A percentile compares a stretch with the other conserved stretches of the same genome.
phyloP scores from a whole-genome alignment of 92 coral and sea anemone species.

The Umimayanthus chanpuru region DNA sequence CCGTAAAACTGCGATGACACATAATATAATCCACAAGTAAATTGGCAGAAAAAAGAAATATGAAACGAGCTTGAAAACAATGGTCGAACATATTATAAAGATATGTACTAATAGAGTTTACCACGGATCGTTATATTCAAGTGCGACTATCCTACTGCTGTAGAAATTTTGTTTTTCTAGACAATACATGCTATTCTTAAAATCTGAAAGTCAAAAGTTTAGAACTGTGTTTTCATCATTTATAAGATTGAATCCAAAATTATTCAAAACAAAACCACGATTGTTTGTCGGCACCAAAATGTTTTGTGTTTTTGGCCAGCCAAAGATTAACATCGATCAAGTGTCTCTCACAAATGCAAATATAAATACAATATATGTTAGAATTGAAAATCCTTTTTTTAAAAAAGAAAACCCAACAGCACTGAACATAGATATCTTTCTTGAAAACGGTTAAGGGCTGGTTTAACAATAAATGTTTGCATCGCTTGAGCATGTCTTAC shows the following conservation, averaged over 20 bases:
- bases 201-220: not conserved
- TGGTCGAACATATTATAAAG: not conserved
- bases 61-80: not conserved
- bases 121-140: not conserved
- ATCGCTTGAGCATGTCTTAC: slow-evolving; percentile 12
- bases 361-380: not conserved
- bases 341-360: not conserved
- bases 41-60: slow-evolving; percentile 1
- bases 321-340: slow-evolving; percentile 5
- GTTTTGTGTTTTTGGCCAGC: slow-evolving; percentile 23
- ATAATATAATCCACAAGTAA: not conserved
- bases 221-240: not conserved
- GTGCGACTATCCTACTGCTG: not conserved
- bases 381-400: not conserved
- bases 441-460: not conserved
- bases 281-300: slow-evolving; percentile 10
- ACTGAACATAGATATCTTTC: not conserved
- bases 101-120: not conserved
- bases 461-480: not conserved
- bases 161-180: not conserved
- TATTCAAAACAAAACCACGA: not conserved
- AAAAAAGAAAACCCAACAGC: not conserved
- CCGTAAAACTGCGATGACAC: not conserved
- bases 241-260: not conserved
- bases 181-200: not conserved